Percentiles rank a stretch among this genome's conserved stretches.
These are phyloP conservation scores for Eublepharis macularius DNA, from an alignment of 2,113 vertebrate species.

Conservation along the genomic window DNA sequence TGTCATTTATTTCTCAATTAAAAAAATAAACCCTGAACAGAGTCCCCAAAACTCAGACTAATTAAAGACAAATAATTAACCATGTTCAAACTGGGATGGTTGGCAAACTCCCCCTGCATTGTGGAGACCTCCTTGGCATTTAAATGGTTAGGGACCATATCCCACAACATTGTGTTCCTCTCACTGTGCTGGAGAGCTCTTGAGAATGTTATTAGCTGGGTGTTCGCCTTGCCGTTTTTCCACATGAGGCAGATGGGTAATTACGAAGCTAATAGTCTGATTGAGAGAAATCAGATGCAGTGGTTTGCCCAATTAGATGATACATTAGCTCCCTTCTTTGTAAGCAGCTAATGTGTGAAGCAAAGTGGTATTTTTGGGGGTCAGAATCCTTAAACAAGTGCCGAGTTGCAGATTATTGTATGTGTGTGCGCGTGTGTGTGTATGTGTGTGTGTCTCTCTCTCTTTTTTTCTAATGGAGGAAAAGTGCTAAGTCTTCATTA, in stretches of 20 bases:
- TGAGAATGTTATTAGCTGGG: constrained; percentile 99
- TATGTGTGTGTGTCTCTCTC: neutral
- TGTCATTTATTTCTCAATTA: constrained; percentile 50
- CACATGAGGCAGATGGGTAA: constrained; percentile 99
- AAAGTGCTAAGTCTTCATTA: constrained; percentile 99
- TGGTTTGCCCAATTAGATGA: constrained; percentile 99
- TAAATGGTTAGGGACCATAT: constrained; percentile 88
- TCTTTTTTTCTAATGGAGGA: constrained; percentile 89
- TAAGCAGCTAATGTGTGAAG: constrained; percentile 99
- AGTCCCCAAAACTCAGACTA: constrained; percentile 71
- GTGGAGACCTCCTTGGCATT: constrained; percentile 83
- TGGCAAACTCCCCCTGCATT: constrained; percentile 77
- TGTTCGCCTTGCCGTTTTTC: constrained; percentile 93
- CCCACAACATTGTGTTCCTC: constrained; percentile 94
- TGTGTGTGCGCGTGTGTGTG: neutral
- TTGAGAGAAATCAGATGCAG: constrained; percentile 99
- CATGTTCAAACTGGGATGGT: constrained; percentile 67
- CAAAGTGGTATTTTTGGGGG: constrained; percentile 98
- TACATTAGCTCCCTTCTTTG: constrained; percentile 99
- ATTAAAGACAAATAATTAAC: constrained; percentile 81
- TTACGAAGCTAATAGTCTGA: constrained; percentile 99
- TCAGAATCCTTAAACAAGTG: constrained; percentile 97
- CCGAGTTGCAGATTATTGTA: constrained; percentile 90
- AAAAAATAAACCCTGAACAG: constrained; percentile 58
- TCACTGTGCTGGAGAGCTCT: constrained; percentile 99